Conservation (phyloP, 2,113 vertebrate species). For the Thermophis baileyi region DNA sequence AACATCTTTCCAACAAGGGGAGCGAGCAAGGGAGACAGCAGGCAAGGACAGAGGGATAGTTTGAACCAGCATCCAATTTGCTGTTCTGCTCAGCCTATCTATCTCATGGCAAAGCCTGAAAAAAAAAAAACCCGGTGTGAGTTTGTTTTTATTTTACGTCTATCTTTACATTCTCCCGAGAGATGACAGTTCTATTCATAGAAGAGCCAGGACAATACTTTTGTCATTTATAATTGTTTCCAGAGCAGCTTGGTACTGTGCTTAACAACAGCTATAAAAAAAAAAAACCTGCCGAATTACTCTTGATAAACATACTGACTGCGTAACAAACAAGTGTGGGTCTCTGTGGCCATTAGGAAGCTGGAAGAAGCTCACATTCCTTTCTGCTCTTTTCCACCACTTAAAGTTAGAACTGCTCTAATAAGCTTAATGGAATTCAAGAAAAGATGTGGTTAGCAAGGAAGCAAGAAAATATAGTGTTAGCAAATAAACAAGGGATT, state of each 20-base stretch:
- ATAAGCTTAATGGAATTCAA: slow-evolving; percentile 29
- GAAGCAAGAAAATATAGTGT: slow-evolving; percentile 13
- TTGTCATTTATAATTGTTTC: slow-evolving; percentile 56
- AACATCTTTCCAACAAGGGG: not conserved
- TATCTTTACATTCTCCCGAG: slow-evolving; percentile 32
- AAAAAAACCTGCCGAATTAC: not conserved
- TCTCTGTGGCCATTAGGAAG: not conserved
- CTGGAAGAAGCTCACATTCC: slow-evolving; percentile 24
- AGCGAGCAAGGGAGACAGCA: not conserved
- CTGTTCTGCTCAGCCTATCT: not conserved
- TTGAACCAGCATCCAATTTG: not conserved
- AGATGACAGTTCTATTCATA: slow-evolving; percentile 38
- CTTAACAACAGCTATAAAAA: slow-evolving; percentile 24
- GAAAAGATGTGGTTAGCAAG: slow-evolving; percentile 13
- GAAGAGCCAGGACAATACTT: slow-evolving; percentile 40
- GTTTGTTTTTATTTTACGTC: not conserved
- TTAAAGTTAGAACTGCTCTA: slow-evolving; percentile 29
- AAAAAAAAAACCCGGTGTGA: not conserved
- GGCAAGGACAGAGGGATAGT: not conserved
- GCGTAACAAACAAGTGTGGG: not conserved
- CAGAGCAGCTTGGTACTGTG: slow-evolving; percentile 15
- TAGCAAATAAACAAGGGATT: slow-evolving; percentile 3
- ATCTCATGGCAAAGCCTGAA: not conserved
- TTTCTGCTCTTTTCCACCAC: not conserved
- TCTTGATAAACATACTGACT: not conserved